A percentile compares a stretch with the other conserved stretches of the same genome.
These are phyloP conservation scores for Metaphire vulgaris DNA, from an alignment of 1,140 invertebrate species.

Conservation along the genomic window DNA sequence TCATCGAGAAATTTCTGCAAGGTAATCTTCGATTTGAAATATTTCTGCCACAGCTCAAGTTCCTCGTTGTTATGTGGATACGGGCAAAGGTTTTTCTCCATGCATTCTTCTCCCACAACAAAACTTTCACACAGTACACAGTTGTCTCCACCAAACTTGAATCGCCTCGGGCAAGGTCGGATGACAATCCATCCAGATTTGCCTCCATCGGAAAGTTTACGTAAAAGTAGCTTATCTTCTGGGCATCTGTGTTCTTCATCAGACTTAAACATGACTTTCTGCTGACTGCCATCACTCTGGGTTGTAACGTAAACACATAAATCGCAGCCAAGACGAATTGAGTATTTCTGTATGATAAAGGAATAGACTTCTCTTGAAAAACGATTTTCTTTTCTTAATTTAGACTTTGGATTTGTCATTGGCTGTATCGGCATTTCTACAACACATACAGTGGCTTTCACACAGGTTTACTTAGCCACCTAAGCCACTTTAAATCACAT, in stretches of 20 bases:
- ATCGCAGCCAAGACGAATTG: not conserved
- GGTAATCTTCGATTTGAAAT: not conserved
- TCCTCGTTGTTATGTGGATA: slow-evolving; percentile 9
- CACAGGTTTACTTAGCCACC: too few relatives aligned
- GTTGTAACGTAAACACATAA: not conserved
- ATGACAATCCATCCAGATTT: not conserved
- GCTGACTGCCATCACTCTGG: not conserved
- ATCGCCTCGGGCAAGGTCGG: not conserved
- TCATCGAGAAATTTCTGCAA: slow-evolving; percentile 8
- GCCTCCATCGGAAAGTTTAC: not conserved
- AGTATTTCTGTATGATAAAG: not conserved
- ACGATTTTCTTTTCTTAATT: not conserved
- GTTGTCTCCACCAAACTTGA: not conserved
- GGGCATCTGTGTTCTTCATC: not conserved
- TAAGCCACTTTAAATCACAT: too few relatives aligned
- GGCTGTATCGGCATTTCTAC: too few relatives aligned
- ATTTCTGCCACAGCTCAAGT: slow-evolving; percentile 10
- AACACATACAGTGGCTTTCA: too few relatives aligned
- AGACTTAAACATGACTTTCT: not conserved
- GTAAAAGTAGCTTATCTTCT: not conserved
- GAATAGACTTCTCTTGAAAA: not conserved
- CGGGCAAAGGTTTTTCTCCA: slow-evolving; percentile 1
- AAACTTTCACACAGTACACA: slow-evolving; percentile 2
- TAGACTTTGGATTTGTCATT: not conserved
- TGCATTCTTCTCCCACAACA: slow-evolving; percentile 8